Evolutionary conservation across 1,140 invertebrate species (phyloP), one percentile per base, ranked within the genome.

Genomic region (Condylostylus longicornis): DNA sequence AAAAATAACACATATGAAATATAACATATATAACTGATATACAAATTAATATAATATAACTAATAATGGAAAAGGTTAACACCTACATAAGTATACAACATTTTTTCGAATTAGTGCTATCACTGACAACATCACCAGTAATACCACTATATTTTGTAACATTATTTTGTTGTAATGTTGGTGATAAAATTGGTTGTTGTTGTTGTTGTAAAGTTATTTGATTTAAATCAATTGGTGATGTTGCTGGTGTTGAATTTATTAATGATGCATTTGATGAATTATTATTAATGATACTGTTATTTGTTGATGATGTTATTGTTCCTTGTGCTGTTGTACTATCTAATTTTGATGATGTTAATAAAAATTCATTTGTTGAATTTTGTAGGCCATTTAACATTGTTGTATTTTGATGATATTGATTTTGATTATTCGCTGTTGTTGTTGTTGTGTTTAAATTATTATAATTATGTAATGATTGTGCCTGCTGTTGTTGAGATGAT

Each of bases 141-240:
- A 75, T 69, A 8, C 75, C 75, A 22, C 72, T 72, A 45, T 77
- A 78, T 40, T 72, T 64, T 35, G 67, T 63, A 42, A 73, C 67
- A 43, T 67, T 63, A 10, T 46, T 42, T 4, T 2, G 12, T 18
- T n/a, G 23, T 25, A 25, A n/a, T 44, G 34, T 57, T 50, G 4
- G 49, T 43, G 37, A 27, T 57, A 2, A 58, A 44, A 18, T 67
- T 66, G 14, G 51, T 54, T 41, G 64, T 66, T 23, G 53, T 47
- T 37, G 68, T 56, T 36, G 64, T 57, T 36, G 63, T 60, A n/a
- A 7, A 7, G n/a, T n/a, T n/a, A n/a, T n/a, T n/a, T n/a, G n/a
- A n/a, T n/a, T n/a, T n/a, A n/a, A n/a, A n/a, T n/a, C 40, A 30
- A 63, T 54, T 10, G 59, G 62, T 31, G 61, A 55, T 13, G 54